Evolutionary conservation across 1,140 invertebrate genomes (phyloP), one percentile per base, ranked within the genome.

Genomic region (Oreohelix idahoensis): DNA sequence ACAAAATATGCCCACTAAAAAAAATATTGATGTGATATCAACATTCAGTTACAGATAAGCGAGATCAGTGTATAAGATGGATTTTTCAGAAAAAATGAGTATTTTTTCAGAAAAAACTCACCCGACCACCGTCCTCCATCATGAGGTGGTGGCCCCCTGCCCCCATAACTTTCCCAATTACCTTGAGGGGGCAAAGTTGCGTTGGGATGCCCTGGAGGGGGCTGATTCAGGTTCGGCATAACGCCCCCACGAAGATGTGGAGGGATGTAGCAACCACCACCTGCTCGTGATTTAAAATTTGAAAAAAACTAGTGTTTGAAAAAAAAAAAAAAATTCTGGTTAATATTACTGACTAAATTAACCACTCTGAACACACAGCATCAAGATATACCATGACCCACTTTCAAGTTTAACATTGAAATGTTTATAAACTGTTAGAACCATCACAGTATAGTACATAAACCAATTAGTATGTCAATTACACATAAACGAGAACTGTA

Each of bases 231-330:
- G 86, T 81, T 83, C 45, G 79, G 84, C 80, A 86, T 66, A 69
- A 13, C 78, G 73, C 71, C 84, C 51, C 80, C 88, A 69, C 90
- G 87, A 82, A 97, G 95, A 94, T 97, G 97, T 90, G 97, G 97
- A 92, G 96, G 96, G 88, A 98, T 94, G 95, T 98, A 97, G 74
- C 89, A 84, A 39, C 79, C 66, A 36, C 86, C 85, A 76, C 75
- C 75, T 66, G 71, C 83, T 75, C 71, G 66, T 75, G 66, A 80
- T 78, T 75, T 70, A 81, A 75, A 35, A 66, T 66, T 29, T 66
- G n/a, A 66, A 84, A 66, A 84, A 84, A 76, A 69, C 71, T 78
- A 81, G 73, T 63, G 69, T 77, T 36, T 74, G 45, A 17, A 77
- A 76, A 74, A 51, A 75, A 58, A 73, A 79, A 29, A 71, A 49